phyloP scores from a whole-genome alignment of 2,888 invertebrate genomes.

The Rosalia funebris region DNA sequence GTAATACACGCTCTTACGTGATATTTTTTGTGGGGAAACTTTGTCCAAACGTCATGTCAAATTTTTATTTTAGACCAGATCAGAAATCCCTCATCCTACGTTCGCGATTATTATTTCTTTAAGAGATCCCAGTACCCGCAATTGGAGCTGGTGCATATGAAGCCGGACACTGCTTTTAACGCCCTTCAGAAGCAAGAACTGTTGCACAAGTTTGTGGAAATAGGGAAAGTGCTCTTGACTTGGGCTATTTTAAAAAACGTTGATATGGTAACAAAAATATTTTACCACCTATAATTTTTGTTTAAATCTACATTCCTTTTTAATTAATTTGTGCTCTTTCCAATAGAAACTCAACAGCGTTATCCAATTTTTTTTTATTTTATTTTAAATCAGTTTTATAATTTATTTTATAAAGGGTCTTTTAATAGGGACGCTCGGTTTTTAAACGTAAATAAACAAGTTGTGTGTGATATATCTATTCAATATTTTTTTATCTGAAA shows the following conservation, averaged over 20 bases:
- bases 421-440: too few relatives aligned
- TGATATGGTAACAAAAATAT: slow-evolving; percentile 77
- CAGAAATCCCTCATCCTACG: slow-evolving; percentile 94
- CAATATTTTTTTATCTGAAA: too few relatives aligned
- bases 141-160: slow-evolving; percentile 91
- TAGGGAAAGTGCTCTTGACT: slow-evolving; percentile 91
- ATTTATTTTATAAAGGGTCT: too few relatives aligned
- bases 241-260: slow-evolving; percentile 94
- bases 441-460: too few relatives aligned
- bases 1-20: slow-evolving; percentile 54
- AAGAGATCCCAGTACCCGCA: slow-evolving; percentile 96
- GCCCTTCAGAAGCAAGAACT: slow-evolving; percentile 92
- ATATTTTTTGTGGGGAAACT: too few relatives aligned
- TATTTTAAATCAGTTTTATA: too few relatives aligned
- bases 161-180: slow-evolving; percentile 88
- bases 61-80: slow-evolving; percentile 81
- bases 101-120: slow-evolving; percentile 85
- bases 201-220: slow-evolving; percentile 94
- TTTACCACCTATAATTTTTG: too few relatives aligned
- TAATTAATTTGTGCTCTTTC: not conserved
- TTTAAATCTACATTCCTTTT: not conserved
- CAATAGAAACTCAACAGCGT: too few relatives aligned
- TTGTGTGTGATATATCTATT: too few relatives aligned
- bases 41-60: not conserved
- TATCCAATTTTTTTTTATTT: too few relatives aligned